Percentiles rank a stretch among this genome's conserved stretches.
These are phyloP conservation scores for Kryptolebias ocellatus DNA, from an alignment of 2,797 vertebrate genomes.

Conservation along the genomic window DNA sequence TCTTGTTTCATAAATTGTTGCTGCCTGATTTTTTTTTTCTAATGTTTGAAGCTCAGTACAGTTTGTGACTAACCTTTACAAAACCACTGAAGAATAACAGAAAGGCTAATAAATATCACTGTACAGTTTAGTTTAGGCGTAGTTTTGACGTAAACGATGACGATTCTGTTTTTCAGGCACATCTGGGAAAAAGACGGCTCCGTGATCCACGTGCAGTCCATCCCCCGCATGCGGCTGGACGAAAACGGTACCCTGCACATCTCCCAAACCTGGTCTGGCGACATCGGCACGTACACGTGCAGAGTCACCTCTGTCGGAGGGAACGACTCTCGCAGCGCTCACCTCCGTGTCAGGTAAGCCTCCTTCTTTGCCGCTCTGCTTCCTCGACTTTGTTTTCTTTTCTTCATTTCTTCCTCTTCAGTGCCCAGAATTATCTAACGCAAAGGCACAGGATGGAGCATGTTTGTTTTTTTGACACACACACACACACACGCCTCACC, in stretches of 20 bases:
- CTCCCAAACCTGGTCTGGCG: slow-evolving; percentile 96
- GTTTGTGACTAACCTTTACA: too few species aligned
- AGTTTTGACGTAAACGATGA: not conserved
- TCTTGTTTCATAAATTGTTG: too few species aligned
- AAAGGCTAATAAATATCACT: not conserved
- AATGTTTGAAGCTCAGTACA: too few species aligned
- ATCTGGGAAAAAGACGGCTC: slow-evolving; percentile 93
- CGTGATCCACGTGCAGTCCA: slow-evolving; percentile 78
- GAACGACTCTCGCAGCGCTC: slow-evolving; percentile 91
- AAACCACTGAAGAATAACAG: not conserved
- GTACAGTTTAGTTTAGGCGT: not conserved
- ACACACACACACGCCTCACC: not conserved
- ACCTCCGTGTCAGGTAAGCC: slow-evolving; percentile 91
- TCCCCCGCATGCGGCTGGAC: slow-evolving; percentile 87
- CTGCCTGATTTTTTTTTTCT: too few species aligned
- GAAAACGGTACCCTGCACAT: slow-evolving; percentile 90
- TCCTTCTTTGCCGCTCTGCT: slow-evolving; percentile 38
- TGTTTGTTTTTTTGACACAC: slow-evolving; percentile 24
- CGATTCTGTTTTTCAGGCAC: slow-evolving; percentile 77
- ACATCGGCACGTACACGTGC: slow-evolving; percentile 96
- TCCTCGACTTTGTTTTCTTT: not conserved
- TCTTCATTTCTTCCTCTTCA: slow-evolving; percentile 1
- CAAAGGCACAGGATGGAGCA: slow-evolving; percentile 25
- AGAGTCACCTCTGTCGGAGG: slow-evolving; percentile 91
- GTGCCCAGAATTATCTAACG: slow-evolving; percentile 6